These are phyloP conservation scores for Drosophila hydei DNA, from an alignment of 1,140 invertebrate species.

Conservation along the genomic window DNA sequence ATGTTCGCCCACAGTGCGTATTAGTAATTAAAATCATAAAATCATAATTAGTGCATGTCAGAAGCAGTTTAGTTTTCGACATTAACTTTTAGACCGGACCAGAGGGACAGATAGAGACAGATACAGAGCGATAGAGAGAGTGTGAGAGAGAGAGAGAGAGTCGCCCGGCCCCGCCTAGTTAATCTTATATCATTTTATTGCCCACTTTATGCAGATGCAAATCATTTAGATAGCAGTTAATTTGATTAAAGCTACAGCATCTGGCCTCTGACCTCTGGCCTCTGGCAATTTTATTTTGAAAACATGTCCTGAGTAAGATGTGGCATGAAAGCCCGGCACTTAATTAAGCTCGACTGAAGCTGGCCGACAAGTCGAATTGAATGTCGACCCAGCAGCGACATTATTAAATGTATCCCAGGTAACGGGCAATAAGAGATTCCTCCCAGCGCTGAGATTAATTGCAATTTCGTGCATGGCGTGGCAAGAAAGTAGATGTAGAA, in stretches of 20 bases:
- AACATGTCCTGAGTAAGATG: no score
- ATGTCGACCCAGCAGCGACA: not conserved
- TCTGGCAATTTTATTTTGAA: not conserved
- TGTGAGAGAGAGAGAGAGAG: no score
- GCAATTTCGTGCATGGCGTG: not conserved
- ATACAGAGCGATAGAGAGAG: no score
- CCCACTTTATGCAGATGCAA: slow-evolving; percentile 3
- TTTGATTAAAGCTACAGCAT: slow-evolving; percentile 22
- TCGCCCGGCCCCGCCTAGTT: no score
- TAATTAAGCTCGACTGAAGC: slow-evolving; percentile 8
- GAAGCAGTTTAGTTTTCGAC: slow-evolving; percentile 39
- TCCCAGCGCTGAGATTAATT: not conserved
- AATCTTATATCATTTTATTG: not conserved
- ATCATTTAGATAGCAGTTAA: slow-evolving; percentile 14
- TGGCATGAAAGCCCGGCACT: no score
- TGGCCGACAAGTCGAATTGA: slow-evolving; percentile 7
- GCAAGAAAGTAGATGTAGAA: not conserved
- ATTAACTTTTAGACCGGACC: slow-evolving; percentile 20
- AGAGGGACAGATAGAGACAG: no score
- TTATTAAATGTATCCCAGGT: slow-evolving; percentile 17
- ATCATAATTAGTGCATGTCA: slow-evolving; percentile 44
- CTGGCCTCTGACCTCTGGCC: not conserved
- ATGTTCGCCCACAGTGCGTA: slow-evolving; percentile 44
- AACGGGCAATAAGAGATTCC: not conserved
- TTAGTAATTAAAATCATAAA: slow-evolving; percentile 56